A percentile compares a stretch with the other conserved stretches of the same genome.
phyloP scores from a whole-genome alignment of 2,113 vertebrate species.

The Cervus canadensis region DNA sequence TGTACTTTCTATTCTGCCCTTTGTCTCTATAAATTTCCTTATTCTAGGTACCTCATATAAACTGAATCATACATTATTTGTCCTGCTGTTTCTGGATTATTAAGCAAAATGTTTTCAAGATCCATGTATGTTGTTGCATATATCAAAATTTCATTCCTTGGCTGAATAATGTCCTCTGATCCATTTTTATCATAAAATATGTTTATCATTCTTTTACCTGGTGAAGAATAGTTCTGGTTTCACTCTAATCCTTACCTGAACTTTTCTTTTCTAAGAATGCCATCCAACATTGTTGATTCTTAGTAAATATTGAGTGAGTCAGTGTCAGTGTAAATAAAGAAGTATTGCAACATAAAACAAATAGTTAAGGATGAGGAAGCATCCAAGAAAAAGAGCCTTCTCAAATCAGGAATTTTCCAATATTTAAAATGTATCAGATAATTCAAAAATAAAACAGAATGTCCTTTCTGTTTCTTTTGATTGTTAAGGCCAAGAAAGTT shows the following conservation, averaged over 20 bases:
- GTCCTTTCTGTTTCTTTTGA: background rate
- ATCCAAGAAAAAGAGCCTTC: background rate
- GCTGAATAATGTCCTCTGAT: background rate
- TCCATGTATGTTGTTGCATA: background rate
- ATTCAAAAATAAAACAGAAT: slow-evolving; percentile 12
- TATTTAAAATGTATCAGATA: background rate
- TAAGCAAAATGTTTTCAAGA: background rate
- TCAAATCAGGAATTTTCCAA: background rate
- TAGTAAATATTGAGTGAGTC: background rate
- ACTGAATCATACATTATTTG: background rate
- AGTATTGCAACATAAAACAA: background rate
- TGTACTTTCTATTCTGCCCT: background rate
- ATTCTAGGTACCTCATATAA: background rate
- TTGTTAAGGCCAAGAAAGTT: background rate
- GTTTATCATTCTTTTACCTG: background rate
- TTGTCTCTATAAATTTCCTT: background rate
- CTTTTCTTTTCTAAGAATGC: background rate
- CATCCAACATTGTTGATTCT: background rate
- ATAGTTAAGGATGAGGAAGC: background rate
- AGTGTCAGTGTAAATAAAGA: background rate
- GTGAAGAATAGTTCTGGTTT: background rate
- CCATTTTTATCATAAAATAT: background rate
- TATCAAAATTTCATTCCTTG: background rate
- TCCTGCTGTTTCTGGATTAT: background rate
- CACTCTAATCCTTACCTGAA: background rate